Base-by-base conservation (phyloP, 2,888 invertebrate species). In the Drosophila phalerata region DNA sequence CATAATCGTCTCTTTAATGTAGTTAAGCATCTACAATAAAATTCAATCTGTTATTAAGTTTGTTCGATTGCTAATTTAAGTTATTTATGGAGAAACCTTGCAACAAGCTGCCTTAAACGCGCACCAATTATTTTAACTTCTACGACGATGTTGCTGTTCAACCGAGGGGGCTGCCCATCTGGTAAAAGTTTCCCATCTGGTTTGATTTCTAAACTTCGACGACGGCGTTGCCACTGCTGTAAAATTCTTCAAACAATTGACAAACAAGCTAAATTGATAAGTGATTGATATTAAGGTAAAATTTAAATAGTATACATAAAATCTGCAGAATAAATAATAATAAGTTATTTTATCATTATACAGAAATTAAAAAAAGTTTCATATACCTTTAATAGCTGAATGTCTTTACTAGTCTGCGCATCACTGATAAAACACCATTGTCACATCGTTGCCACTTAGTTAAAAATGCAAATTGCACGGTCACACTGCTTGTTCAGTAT, bases 1-100 rank as follows among this genome's bases (percentile, higher is more conserved):
- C 85, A 89, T 85, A 48, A 85, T 68, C 25, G 89, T 48, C 48
- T 86, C 82, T 64, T 80, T 84, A 78, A 85, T 88, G 76, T 67
- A 88, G 55, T 76, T 84, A 9, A 88, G 58, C 85, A 85, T 85
- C 56, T 77, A 63, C 9, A 58, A 67, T 10, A 6, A 37, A 30
- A 37, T 4, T 34, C 0, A 28, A 30, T 1, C 10, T 49, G 37
- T 48, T 11, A 22, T 45, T 8, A 0, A 10, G 8, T 56, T 28
- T 11, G 0, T 11, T 37, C 8, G 17, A 25, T 19, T 34, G 17
- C 30, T 11, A 19, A 45, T 42, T 58, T 19, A 30, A 40, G 25
- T 10, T 30, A 45, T 43, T 56, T 57, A 11, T 52, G 43, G 30
- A 28, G 68, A 62, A 75, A 72, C 88, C 84, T 85, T 73, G 79